Base-by-base conservation (phyloP, 2,888 invertebrate genomes). In the Nephrotoma appendiculata region DNA sequence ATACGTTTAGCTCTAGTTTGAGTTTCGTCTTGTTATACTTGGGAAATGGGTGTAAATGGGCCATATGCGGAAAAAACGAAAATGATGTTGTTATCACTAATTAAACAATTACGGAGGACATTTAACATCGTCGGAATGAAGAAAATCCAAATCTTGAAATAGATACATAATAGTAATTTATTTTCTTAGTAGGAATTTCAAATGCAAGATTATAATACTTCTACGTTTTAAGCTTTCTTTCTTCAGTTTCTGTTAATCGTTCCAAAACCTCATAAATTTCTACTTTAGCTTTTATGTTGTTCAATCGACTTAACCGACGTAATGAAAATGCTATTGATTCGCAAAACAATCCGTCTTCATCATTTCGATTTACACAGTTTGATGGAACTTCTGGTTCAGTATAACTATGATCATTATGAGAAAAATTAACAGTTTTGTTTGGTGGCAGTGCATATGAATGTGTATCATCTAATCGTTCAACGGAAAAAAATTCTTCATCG, bases 191-290 rank as follows among this genome's bases (percentile, higher is more conserved):
- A 19, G 1, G 19, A 19, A 19, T 19, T 19, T 19, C 19, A 19
- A 19, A 19, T 19, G 19, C 19, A 19, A 19, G 19, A 19, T 19
- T 19, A 19, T 19, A 19, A 19, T 19, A 19, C 19, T 19, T 71
- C 19, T 71, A 71, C 31, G 12, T 31, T 71, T 15, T 71, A 31
- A 31, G 31, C 9, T 19, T 7, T 31, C 19, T 71, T 42, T 84
- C 84, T 86, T 86, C 86, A 45, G 0, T 45, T 86, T 90, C 89
- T 86, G 91, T 90, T 88, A 90, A 91, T 87, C 91, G 91, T 87
- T 91, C 91, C 31, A 91, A 87, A 86, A 91, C 90, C 88, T 91
- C 90, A 88, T 90, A 91, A 89, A 91, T 91, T 88, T 91, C 91
- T 11, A 91, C 90, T 88, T 91, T 91, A 5, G 91, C 91, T 87